Conservation (phyloP, 2,888 invertebrate species). For the Xanthorhoe spadicearia region DNA sequence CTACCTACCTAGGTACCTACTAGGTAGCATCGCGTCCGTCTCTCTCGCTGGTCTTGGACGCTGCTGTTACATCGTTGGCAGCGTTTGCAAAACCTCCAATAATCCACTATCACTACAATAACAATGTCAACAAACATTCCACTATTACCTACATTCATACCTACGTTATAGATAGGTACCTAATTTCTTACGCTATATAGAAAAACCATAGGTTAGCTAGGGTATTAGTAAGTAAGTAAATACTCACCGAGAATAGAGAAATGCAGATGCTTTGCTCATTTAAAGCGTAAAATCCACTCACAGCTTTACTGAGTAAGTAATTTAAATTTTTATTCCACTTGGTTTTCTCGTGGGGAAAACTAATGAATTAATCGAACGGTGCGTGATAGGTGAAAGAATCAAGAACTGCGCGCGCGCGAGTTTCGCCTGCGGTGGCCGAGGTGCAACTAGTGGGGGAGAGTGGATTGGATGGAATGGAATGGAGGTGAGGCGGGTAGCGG, state of each 20-base stretch:
- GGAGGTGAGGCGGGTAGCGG: slow-evolving; percentile 9
- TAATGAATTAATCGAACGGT: slow-evolving; percentile 65
- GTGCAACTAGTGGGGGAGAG: slow-evolving; percentile 38
- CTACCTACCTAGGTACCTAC: too few species aligned
- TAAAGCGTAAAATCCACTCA: slow-evolving; percentile 61
- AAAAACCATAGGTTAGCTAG: slow-evolving; percentile 41
- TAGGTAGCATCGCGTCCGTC: not conserved
- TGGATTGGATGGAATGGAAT: too few species aligned
- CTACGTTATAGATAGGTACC: not conserved
- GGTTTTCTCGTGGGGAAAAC: slow-evolving; percentile 77
- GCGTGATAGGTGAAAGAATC: slow-evolving; percentile 28
- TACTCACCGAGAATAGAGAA: slow-evolving; percentile 60
- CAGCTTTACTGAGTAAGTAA: slow-evolving; percentile 54
- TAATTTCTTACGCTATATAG: slow-evolving; percentile 42
- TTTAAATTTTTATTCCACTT: slow-evolving; percentile 70
- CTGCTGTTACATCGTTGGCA: not conserved
- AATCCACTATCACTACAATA: slow-evolving; percentile 42
- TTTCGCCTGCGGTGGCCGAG: slow-evolving; percentile 16
- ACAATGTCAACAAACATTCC: slow-evolving; percentile 61
- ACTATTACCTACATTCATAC: slow-evolving; percentile 42
- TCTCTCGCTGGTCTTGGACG: slow-evolving; percentile 6
- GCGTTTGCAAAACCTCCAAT: slow-evolving; percentile 41
- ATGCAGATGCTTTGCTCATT: slow-evolving; percentile 35
- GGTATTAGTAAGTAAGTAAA: slow-evolving; percentile 32
- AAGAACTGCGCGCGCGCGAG: slow-evolving; percentile 28